Evolutionary conservation across 1,140 invertebrate genomes (phyloP), one percentile per base, ranked within the genome.

Genomic region (Stenopsyche tienmushanensis): DNA sequence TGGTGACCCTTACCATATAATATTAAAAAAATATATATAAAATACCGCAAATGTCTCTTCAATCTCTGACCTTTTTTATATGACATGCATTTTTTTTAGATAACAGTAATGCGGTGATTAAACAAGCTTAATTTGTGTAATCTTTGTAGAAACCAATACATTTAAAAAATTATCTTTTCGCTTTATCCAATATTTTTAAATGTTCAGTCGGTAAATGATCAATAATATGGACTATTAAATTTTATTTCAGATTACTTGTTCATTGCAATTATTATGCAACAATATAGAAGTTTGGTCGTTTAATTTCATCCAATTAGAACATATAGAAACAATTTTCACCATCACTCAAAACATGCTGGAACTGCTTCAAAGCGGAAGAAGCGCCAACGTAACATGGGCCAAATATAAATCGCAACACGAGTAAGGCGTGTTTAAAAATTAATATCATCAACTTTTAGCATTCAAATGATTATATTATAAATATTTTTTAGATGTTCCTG

Each of bases 181-280:
- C n/a, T n/a, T n/a, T n/a, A n/a, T n/a, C n/a, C n/a, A n/a, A n/a
- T n/a, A n/a, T n/a, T n/a, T n/a, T n/a, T n/a, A n/a, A n/a, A n/a
- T n/a, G n/a, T n/a, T n/a, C n/a, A n/a, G n/a, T n/a, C n/a, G n/a
- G n/a, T n/a, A n/a, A n/a, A n/a, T n/a, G n/a, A n/a, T n/a, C n/a
- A n/a, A n/a, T n/a, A n/a, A n/a, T n/a, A n/a, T n/a, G n/a, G n/a
- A n/a, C n/a, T n/a, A n/a, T n/a, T n/a, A n/a, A n/a, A n/a, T n/a
- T n/a, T 57, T 57, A 7, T 58, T 65, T 17, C 34, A 70, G 68
- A 66, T n/a, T 41, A 63, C 64, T 3, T 70, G 68, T 41, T 66
- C 57, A 15, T 24, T 70, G 2, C 68, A 70, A 54, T 15, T 70
- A 45, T 55, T 70, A 21, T 70, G 64, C 42, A 63, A 64, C 18